These are phyloP conservation scores for Scomber japonicus DNA, from an alignment of 2,113 vertebrate species.

Conservation along the genomic window DNA sequence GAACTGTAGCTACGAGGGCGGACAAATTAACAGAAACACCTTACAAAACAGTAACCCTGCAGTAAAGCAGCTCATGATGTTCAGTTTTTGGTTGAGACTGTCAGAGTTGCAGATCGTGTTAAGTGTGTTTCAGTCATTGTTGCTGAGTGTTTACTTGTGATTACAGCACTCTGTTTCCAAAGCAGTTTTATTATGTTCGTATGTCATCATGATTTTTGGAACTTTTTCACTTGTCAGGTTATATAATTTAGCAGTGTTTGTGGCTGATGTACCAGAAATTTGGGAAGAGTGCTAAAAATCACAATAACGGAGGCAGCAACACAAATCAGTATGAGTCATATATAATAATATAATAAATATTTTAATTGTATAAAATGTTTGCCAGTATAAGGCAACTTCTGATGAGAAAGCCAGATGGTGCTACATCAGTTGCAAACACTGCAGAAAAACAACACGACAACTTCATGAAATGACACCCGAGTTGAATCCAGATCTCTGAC, in stretches of 20 bases:
- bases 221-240: conserved; percentile 55
- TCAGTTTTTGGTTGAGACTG: not conserved
- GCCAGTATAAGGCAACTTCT: conserved; percentile 8
- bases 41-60: not conserved
- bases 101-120: not conserved
- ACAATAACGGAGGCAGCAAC: conserved; percentile 49
- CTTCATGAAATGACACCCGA: conserved; percentile 5
- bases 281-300: conserved; percentile 36
- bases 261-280: conserved; percentile 51
- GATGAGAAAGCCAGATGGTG: not conserved
- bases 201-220: conserved; percentile 31
- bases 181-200: conserved; percentile 11
- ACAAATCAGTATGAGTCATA: conserved; percentile 36
- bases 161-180: not conserved
- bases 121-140: conserved; percentile 15
- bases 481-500: conserved; percentile 31
- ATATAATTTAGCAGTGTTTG: conserved; percentile 44
- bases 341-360: not conserved
- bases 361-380: conserved; percentile 10
- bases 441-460: conserved; percentile 7
- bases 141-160: conserved; percentile 22
- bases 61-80: not conserved
- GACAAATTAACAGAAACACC: conserved; percentile 11
- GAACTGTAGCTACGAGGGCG: not conserved
- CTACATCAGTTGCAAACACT: conserved; percentile 9